Evolutionary conservation across 2,113 vertebrate genomes (phyloP).

Genomic region (Athene cunicularia): DNA sequence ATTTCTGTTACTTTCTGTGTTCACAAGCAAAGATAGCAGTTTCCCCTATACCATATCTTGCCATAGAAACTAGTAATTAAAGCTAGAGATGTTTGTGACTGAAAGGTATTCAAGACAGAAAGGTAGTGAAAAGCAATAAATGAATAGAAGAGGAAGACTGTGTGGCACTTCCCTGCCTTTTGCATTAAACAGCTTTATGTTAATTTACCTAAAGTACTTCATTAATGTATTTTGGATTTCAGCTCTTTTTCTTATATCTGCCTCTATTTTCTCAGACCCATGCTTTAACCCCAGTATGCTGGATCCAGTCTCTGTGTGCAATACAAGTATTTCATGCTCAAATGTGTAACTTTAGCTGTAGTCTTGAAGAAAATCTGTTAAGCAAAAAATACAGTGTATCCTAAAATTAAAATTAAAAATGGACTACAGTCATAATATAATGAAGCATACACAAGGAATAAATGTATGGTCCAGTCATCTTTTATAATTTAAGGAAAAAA

Average conservation of each 20-base stretch:
- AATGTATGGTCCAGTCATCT: neutral
- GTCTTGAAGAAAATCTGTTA: neutral
- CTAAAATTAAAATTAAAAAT: neutral
- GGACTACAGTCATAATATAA: too few relatives aligned
- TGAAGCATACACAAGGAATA: neutral
- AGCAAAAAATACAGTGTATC: neutral
- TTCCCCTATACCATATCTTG: neutral
- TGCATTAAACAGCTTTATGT: neutral
- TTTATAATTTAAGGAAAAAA: neutral
- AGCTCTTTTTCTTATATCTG: neutral
- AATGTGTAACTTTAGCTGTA: neutral
- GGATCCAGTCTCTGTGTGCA: neutral
- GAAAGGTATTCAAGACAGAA: neutral
- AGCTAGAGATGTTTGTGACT: neutral
- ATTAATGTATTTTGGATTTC: neutral
- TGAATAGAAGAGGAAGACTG: neutral
- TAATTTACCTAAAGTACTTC: neutral
- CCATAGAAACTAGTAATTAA: neutral
- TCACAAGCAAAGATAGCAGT: neutral
- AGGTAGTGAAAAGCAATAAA: neutral
- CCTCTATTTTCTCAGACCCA: neutral
- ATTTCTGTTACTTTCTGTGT: neutral
- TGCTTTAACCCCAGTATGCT: neutral
- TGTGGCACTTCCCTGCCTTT: neutral
- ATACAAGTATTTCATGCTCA: neutral